A percentile compares a stretch with the other conserved stretches of the same genome.
Conservation (phyloP, 2,888 invertebrate species). For the Heliconius cydno region DNA sequence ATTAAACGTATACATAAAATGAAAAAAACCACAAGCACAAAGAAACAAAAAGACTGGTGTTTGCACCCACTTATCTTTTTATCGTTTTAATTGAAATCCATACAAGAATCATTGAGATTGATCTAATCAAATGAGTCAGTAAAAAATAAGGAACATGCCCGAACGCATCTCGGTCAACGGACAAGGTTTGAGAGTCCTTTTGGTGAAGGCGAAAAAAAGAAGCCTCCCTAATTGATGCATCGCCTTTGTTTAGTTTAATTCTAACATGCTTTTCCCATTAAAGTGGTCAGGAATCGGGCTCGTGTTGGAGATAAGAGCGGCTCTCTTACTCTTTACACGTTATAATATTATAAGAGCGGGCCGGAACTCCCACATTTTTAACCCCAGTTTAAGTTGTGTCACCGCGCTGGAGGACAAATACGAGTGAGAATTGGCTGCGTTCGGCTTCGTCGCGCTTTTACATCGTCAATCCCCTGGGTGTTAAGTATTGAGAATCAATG, state of each 20-base stretch:
- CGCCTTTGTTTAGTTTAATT: slow-evolving; percentile 84
- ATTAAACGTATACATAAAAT: slow-evolving; percentile 20
- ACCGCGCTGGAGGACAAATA: slow-evolving; percentile 71
- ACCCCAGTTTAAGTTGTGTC: slow-evolving; percentile 73
- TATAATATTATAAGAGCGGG: slow-evolving; percentile 79
- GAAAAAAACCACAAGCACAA: slow-evolving; percentile 30
- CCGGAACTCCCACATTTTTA: slow-evolving; percentile 64
- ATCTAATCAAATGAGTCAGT: slow-evolving; percentile 79
- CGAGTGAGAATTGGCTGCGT: slow-evolving; percentile 62
- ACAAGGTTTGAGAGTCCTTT: slow-evolving; percentile 80
- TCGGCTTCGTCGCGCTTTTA: slow-evolving; percentile 73
- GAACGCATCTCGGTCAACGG: slow-evolving; percentile 72
- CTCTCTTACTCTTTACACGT: slow-evolving; percentile 82
- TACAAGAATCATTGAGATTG: slow-evolving; percentile 80
- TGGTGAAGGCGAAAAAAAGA: slow-evolving; percentile 66
- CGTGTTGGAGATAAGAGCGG: slow-evolving; percentile 78
- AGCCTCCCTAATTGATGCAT: slow-evolving; percentile 83
- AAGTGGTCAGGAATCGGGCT: slow-evolving; percentile 81
- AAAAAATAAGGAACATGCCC: slow-evolving; percentile 75
- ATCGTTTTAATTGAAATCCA: slow-evolving; percentile 78
- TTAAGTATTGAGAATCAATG: slow-evolving; percentile 77
- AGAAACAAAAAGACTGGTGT: slow-evolving; percentile 57
- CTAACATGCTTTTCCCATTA: slow-evolving; percentile 85
- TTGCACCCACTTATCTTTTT: slow-evolving; percentile 73
- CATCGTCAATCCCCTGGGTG: slow-evolving; percentile 78